Evolutionary conservation across 2,113 vertebrate species (phyloP).

Genomic region (Sakesphorus luctuosus): DNA sequence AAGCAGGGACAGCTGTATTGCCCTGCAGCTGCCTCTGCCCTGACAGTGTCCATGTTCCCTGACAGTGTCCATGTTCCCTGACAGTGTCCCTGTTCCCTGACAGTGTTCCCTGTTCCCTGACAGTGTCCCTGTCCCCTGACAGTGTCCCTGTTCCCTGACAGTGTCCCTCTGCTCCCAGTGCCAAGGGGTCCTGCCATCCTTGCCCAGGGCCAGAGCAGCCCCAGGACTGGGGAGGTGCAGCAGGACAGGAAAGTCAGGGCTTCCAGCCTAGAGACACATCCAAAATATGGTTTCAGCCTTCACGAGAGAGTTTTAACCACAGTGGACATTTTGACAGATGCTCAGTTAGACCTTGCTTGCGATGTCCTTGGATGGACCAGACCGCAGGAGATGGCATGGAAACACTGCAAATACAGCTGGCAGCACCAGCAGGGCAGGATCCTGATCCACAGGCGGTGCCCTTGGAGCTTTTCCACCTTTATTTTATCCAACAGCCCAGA

Average conservation of each 20-base stretch:
- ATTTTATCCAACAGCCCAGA: no score
- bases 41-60: no score
- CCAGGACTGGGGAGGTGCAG: not conserved
- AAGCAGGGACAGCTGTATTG: not conserved
- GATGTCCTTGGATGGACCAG: not conserved
- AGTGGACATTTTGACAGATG: not conserved
- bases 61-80: no score
- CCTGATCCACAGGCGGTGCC: not conserved
- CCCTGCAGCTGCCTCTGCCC: not conserved
- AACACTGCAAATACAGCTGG: not conserved
- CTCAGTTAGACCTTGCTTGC: not conserved
- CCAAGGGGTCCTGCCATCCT: fast-evolving
- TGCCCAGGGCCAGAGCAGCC: not conserved
- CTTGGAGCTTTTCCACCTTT: not conserved
- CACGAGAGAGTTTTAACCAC: not conserved
- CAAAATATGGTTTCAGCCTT: not conserved
- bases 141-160: not conserved
- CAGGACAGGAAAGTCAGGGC: not conserved
- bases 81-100: no score
- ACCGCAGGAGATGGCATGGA: not conserved
- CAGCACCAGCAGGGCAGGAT: not conserved
- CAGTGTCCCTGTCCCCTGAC: not conserved
- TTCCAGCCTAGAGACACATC: not conserved
- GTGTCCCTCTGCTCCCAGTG: not conserved
- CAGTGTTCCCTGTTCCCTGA: not conserved